Base-by-base conservation (phyloP, 2,797 vertebrate genomes). In the Megalops cyprinoides region DNA sequence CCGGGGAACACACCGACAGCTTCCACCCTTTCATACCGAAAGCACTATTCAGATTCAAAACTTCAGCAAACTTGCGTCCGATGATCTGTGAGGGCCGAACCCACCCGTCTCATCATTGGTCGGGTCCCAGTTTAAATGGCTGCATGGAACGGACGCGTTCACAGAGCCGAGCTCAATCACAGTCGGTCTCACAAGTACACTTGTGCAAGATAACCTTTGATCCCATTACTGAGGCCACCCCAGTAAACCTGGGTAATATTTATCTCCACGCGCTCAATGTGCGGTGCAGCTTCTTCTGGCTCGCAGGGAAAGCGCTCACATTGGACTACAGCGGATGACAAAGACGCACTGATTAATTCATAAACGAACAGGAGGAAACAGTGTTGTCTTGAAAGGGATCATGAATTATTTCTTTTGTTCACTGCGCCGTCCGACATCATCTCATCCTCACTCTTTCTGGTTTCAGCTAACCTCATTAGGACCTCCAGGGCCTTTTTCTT, bases 151-250 rank as follows among this genome's bases (percentile, higher is more conserved):
- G 86, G 76, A 87, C 90, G 89, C 89, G 87, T 91, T 92, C 87
- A 91, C 90, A 92, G 88, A 88, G 88, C 88, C 89, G 86, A 88
- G 87, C 89, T 86, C 87, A 86, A 87, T 83, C 90, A 85, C 86
- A 87, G 87, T 89, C 84, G 89, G 87, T 86, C 89, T 89, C 84
- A 85, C 80, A 89, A 86, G 86, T 87, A 86, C 81, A 78, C 79
- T 62, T 31, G 77, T 88, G 89, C 89, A 91, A 92, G 91, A 89
- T 74, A 85, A 88, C 89, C 88, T 82, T 83, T 84, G 88, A 90
- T 90, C 87, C 87, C 86, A 81, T 85, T 79, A 78, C 34, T 76
- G 77, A 86, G 77, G 84, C 87, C 87, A 85, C 73, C 42, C 58
- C 51, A 74, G 80, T 74, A 88, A 84, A 80, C 77, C 85, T 28